A percentile compares a stretch with the other conserved stretches of the same genome.
Evolutionary conservation across 1,140 invertebrate genomes (phyloP).

Genomic region (Drosophila gunungcola): DNA sequence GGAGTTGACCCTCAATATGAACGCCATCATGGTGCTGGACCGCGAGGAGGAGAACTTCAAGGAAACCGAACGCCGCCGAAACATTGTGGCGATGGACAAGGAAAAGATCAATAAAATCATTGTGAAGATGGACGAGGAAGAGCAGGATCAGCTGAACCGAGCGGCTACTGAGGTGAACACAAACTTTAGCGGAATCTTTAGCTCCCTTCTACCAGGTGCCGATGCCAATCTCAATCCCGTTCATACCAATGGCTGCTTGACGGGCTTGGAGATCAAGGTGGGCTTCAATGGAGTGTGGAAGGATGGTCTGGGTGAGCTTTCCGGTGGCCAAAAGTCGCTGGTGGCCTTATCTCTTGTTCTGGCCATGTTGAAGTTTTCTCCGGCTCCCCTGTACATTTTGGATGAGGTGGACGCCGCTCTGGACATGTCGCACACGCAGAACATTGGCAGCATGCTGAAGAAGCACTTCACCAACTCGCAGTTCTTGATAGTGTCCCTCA

Average conservation of each 20-base stretch:
- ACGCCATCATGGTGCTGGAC: slow-evolving; percentile 93
- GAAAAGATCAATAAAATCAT: slow-evolving; percentile 93
- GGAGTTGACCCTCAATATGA: slow-evolving; percentile 92
- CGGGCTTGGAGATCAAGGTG: slow-evolving; percentile 96
- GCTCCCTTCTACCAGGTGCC: slow-evolving; percentile 94
- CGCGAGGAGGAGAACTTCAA: slow-evolving; percentile 95
- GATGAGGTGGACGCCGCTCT: slow-evolving; percentile 99
- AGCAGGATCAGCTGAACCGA: slow-evolving; percentile 91
- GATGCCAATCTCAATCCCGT: slow-evolving; percentile 93
- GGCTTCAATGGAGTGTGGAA: slow-evolving; percentile 98
- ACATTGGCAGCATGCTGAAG: slow-evolving; percentile 98
- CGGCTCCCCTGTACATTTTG: slow-evolving; percentile 99
- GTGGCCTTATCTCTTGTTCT: slow-evolving; percentile 98
- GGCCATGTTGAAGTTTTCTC: slow-evolving; percentile 98
- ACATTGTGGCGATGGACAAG: slow-evolving; percentile 94
- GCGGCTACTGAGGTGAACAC: slow-evolving; percentile 94
- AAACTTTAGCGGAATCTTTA: slow-evolving; percentile 99
- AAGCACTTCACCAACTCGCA: slow-evolving; percentile 97
- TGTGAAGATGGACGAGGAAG: slow-evolving; percentile 94
- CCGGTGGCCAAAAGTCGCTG: slow-evolving; percentile 97
- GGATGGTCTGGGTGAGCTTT: slow-evolving; percentile 97
- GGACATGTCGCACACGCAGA: slow-evolving; percentile 99
- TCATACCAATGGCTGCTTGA: slow-evolving; percentile 89
- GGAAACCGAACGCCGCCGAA: slow-evolving; percentile 92
- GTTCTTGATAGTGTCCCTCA: slow-evolving; percentile 99